These are phyloP conservation scores for Pseudochromis fuscus DNA, from an alignment of 2,797 vertebrate genomes.

Conservation along the genomic window DNA sequence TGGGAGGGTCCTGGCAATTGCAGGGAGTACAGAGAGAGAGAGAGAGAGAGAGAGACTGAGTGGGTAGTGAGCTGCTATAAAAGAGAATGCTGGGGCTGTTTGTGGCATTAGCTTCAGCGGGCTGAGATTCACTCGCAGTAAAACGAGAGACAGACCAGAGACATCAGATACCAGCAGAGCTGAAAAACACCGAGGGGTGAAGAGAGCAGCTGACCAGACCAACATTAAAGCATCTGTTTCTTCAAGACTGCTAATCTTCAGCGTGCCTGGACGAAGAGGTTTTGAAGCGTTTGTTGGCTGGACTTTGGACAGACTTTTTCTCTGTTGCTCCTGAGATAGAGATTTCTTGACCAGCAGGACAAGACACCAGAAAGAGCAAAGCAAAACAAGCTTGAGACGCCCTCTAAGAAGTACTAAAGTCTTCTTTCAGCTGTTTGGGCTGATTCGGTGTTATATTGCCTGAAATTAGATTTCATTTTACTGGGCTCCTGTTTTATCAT, in stretches of 20 bases:
- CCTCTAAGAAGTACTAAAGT: conserved; percentile 1
- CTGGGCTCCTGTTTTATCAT: conserved; percentile 55
- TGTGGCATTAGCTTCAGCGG: conserved; percentile 64
- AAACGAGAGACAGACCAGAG: conserved; percentile 11
- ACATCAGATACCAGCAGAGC: conserved; percentile 12
- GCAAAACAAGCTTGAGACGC: conserved; percentile 19
- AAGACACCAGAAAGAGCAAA: background rate
- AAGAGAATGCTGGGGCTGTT: conserved; percentile 68
- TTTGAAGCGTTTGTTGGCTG: conserved; percentile 15
- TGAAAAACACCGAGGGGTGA: conserved; percentile 28
- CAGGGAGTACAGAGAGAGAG: conserved; percentile 13
- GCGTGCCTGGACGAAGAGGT: conserved; percentile 22
- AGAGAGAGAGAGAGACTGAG: conserved; percentile 32
- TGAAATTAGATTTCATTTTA: background rate
- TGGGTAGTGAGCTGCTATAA: conserved; percentile 76
- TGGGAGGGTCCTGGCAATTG: conserved; percentile 59
- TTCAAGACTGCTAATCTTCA: conserved; percentile 7
- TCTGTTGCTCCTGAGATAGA: conserved; percentile 21
- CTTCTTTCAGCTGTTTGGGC: background rate
- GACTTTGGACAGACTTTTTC: conserved; percentile 29
- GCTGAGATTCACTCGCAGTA: conserved; percentile 46
- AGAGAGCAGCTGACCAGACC: conserved; percentile 18
- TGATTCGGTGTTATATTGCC: conserved; percentile 5
- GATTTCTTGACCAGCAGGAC: conserved; percentile 21
- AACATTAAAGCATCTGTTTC: conserved; percentile 1